Conservation (phyloP, 2,113 vertebrate genomes). For the Salvator merianae region DNA sequence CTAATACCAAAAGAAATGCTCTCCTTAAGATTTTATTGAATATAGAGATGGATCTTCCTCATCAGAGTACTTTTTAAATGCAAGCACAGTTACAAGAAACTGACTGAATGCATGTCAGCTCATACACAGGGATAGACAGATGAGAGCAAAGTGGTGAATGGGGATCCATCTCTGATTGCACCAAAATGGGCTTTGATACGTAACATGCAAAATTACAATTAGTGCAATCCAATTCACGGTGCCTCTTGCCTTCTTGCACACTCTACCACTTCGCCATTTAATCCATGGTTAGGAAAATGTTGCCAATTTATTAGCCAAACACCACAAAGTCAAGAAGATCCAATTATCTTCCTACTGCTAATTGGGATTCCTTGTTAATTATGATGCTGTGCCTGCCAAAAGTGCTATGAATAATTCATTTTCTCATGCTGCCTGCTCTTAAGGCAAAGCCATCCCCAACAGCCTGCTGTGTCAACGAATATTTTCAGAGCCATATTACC, state of each 20-base stretch:
- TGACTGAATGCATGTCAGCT: constrained; percentile 3
- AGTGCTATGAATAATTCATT: background rate
- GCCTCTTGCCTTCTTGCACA: background rate
- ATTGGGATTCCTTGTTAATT: constrained; percentile 12
- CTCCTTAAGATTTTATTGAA: background rate
- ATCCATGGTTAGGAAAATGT: constrained; percentile 14
- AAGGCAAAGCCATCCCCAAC: background rate
- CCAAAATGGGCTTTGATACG: too few species aligned
- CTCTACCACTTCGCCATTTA: background rate
- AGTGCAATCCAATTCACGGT: too few species aligned
- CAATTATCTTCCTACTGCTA: constrained; percentile 25
- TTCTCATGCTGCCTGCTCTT: constrained; percentile 8
- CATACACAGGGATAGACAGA: too few species aligned
- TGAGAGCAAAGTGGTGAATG: too few species aligned
- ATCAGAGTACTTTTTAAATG: constrained; percentile 6
- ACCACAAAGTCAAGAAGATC: background rate
- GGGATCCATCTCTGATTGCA: too few species aligned
- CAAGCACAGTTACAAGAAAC: constrained; percentile 5
- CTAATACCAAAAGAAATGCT: background rate
- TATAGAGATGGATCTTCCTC: background rate
- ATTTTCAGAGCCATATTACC: background rate
- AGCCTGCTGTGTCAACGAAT: background rate
- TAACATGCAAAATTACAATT: too few species aligned
- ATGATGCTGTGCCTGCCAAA: background rate
- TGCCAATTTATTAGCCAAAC: constrained; percentile 10